phyloP scores from a whole-genome alignment of 2,113 vertebrate genomes.

The Neodon shergylaensis region DNA sequence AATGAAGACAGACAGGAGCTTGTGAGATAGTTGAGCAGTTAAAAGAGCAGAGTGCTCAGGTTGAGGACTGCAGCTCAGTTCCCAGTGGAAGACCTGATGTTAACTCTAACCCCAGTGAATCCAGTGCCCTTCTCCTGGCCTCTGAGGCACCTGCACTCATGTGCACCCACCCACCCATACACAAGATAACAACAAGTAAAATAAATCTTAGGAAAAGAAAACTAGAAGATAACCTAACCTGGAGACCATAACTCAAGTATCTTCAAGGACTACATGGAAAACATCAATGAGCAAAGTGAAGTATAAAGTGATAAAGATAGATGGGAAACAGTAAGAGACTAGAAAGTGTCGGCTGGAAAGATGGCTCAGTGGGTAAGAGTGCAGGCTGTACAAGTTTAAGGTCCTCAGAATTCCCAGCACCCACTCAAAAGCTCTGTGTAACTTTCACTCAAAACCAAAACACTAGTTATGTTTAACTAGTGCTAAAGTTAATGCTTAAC shows the following conservation, averaged over 20 bases:
- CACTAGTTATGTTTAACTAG: too few species aligned
- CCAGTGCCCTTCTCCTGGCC: too few species aligned
- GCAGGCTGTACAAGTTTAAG: not conserved
- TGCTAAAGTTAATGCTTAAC: too few species aligned
- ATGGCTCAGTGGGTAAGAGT: too few species aligned
- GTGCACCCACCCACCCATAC: not conserved
- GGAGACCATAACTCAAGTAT: slow-evolving; percentile 37
- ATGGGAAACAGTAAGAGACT: not conserved
- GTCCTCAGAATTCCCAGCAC: not conserved
- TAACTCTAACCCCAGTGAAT: not conserved
- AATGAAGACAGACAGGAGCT: not conserved
- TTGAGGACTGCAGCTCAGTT: not conserved
- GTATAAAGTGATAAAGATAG: not conserved
- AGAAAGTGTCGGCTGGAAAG: not conserved
- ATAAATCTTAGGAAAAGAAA: not conserved
- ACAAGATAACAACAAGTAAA: not conserved
- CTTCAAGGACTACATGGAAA: not conserved
- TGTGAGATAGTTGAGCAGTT: not conserved
- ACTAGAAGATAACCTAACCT: not conserved
- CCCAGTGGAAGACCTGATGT: not conserved
- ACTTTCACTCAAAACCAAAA: not conserved
- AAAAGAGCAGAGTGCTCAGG: not conserved
- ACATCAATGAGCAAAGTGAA: slow-evolving; percentile 19
- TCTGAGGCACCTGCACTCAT: not conserved
- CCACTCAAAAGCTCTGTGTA: not conserved